These are phyloP conservation scores for Selene dorsalis DNA, from an alignment of 2,797 vertebrate genomes.

Conservation along the genomic window DNA sequence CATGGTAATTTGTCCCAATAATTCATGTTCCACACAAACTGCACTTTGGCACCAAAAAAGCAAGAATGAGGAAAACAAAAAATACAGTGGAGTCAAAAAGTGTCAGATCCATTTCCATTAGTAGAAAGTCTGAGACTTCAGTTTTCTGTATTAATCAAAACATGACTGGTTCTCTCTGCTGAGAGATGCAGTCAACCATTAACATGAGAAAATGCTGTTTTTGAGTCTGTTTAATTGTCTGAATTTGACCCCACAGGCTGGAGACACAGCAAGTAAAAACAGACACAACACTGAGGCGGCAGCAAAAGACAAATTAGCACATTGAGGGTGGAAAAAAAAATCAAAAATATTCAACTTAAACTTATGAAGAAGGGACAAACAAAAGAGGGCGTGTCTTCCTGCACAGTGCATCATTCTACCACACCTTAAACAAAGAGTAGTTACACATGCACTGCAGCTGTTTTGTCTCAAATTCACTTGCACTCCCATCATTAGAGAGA, in stretches of 20 bases:
- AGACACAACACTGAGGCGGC: neutral
- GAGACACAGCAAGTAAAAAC: neutral
- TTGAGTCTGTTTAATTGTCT: conserved; percentile 10
- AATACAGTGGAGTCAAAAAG: too few relatives aligned
- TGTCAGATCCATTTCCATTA: too few relatives aligned
- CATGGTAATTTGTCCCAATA: neutral
- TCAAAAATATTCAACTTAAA: neutral
- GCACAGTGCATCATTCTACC: neutral
- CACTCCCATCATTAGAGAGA: conserved; percentile 4
- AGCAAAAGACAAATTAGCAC: neutral
- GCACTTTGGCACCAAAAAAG: neutral
- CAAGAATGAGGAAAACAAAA: neutral
- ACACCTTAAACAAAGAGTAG: neutral
- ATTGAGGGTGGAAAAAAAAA: neutral
- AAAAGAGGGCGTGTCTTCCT: neutral
- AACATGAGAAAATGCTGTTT: neutral
- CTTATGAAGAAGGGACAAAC: neutral
- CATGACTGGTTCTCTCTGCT: neutral
- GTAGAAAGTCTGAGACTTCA: too few relatives aligned
- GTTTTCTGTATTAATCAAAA: conserved; percentile 10
- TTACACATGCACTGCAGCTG: neutral
- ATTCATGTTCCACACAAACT: neutral
- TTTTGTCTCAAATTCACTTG: neutral
- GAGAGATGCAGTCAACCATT: neutral
- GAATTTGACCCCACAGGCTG: neutral